A percentile compares a stretch with the other conserved stretches of the same genome.
phyloP scores from a whole-genome alignment of 2,888 invertebrate genomes.

The Drosophila kanekoi region DNA sequence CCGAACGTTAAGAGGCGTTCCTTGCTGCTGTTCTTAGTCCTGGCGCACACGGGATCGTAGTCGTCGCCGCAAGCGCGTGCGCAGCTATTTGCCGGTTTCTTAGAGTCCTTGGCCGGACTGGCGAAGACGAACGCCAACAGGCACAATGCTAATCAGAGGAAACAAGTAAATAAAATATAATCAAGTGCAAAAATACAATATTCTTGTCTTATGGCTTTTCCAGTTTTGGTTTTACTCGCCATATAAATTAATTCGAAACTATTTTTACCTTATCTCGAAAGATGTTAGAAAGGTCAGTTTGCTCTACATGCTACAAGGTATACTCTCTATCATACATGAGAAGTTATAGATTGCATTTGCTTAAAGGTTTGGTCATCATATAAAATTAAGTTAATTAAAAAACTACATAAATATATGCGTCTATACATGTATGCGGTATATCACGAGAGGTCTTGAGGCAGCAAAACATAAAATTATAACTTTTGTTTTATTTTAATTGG shows the following conservation, averaged over 20 bases:
- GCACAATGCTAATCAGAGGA: conserved; percentile 67
- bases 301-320: not conserved
- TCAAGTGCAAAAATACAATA: no score
- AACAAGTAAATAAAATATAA: not conserved
- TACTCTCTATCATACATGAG: not conserved
- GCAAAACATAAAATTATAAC: no score
- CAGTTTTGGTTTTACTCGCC: not conserved
- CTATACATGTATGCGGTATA: no score
- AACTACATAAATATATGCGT: not conserved
- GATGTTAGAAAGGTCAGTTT: conserved; percentile 34
- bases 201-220: not conserved
- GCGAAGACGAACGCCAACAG: conserved; percentile 70
- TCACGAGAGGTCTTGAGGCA: no score
- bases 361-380: not conserved
- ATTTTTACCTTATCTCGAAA: conserved; percentile 14
- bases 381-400: no score
- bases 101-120: conserved; percentile 77
- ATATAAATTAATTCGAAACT: not conserved
- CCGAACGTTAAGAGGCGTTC: conserved; percentile 83
- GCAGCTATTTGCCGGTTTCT: conserved; percentile 71
- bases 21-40: conserved; percentile 78
- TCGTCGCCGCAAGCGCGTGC: conserved; percentile 65
- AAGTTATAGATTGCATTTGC: not conserved
- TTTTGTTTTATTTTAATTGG: not conserved
- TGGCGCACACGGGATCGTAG: conserved; percentile 82